A percentile compares a stretch with the other conserved stretches of the same genome.
These are phyloP conservation scores for Gymnoscopelus microlampas DNA, from an alignment of 2,797 vertebrate genomes.

Conservation along the genomic window DNA sequence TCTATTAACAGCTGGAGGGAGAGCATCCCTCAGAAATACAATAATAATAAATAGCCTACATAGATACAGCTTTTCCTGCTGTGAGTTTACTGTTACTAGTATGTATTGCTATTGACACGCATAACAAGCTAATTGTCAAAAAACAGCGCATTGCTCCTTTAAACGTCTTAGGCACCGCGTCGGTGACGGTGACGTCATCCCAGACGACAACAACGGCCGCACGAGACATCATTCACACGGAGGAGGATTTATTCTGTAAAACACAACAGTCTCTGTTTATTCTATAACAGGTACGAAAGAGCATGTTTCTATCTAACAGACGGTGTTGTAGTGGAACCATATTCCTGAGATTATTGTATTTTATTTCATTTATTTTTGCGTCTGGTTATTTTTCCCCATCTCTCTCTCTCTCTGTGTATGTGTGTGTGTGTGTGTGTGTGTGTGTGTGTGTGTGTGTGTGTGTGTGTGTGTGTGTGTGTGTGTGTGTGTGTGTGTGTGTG, in stretches of 20 bases:
- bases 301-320: too few species aligned
- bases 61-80: too few species aligned
- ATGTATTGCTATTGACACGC: too few species aligned
- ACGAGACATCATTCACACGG: slow-evolving; percentile 37
- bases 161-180: slow-evolving; percentile 5
- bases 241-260: background rate
- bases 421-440: slow-evolving; percentile 26
- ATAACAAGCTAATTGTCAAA: background rate
- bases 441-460: slow-evolving; percentile 7
- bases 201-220: slow-evolving; percentile 65
- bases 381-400: background rate
- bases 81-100: too few species aligned
- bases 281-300: too few species aligned
- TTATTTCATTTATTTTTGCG: too few species aligned
- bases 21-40: background rate
- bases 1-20: too few species aligned
- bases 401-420: background rate
- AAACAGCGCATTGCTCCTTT: slow-evolving; percentile 32
- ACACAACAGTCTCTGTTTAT: too few species aligned
- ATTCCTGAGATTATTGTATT: too few species aligned
- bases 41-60: background rate
- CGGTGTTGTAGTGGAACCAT: too few species aligned
- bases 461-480: slow-evolving; percentile 18
- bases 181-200: slow-evolving; percentile 14
- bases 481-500: slow-evolving; percentile 18